Conservation (phyloP, 92 coral and sea anemone species). For the Isaurus tuberculatus region DNA sequence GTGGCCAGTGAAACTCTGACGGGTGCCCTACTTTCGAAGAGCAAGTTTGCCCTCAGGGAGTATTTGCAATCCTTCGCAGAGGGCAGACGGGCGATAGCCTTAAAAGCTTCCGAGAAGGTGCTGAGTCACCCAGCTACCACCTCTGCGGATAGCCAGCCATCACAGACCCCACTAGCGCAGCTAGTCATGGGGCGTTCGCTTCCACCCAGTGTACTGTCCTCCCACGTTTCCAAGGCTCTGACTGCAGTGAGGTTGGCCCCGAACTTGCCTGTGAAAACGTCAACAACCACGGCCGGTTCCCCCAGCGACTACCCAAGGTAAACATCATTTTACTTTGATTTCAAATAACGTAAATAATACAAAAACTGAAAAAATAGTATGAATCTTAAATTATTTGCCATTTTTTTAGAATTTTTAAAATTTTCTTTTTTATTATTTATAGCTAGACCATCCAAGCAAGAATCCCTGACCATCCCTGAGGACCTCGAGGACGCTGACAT, state of each 20-base stretch:
- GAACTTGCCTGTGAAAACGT: neutral
- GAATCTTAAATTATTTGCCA: too few relatives aligned
- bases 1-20: neutral
- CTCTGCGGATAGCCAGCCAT: neutral
- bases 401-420: too few relatives aligned
- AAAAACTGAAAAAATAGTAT: too few relatives aligned
- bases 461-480: neutral
- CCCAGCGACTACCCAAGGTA: neutral
- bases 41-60: slow-evolving; percentile 5
- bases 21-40: neutral
- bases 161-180: neutral
- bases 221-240: neutral
- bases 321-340: neutral
- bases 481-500: neutral
- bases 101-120: neutral
- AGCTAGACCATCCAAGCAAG: neutral
- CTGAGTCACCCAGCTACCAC: too few relatives aligned
- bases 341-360: too few relatives aligned
- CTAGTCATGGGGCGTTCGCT: neutral
- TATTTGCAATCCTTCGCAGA: neutral
- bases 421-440: too few relatives aligned
- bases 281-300: neutral
- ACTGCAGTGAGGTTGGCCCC: neutral
- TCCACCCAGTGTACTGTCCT: neutral
- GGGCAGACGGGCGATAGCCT: neutral